Evolutionary conservation across 2,797 vertebrate species (phyloP).

Genomic region (Pangasius djambal): DNA sequence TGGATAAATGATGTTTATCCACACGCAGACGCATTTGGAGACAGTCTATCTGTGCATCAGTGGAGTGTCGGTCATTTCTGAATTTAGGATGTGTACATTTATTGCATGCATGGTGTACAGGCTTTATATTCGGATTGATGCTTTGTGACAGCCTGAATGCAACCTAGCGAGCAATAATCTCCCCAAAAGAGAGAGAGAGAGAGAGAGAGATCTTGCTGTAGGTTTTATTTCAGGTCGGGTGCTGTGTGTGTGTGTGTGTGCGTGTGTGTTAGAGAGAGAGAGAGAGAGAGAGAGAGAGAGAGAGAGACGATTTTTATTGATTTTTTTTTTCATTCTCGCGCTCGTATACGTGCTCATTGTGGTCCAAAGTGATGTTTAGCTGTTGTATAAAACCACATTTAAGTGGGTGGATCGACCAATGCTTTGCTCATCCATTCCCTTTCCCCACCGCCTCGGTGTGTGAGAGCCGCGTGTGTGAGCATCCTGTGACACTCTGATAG

Average conservation of each 20-base stretch:
- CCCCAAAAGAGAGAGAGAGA: neutral
- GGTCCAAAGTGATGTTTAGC: neutral
- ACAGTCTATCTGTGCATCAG: neutral
- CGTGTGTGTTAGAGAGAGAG: neutral
- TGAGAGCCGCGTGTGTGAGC: conserved; percentile 10
- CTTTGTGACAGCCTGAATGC: neutral
- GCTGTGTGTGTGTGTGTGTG: no score
- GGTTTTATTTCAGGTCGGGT: neutral
- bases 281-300: neutral
- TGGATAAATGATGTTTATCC: neutral
- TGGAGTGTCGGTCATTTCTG: neutral
- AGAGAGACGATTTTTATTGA: neutral
- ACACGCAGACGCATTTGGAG: neutral
- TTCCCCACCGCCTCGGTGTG: neutral
- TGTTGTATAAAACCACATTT: conserved; percentile 24
- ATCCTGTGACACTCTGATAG: neutral
- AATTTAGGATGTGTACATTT: neutral
- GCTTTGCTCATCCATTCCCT: conserved; percentile 14
- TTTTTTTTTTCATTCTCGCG: neutral
- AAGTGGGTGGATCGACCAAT: conserved; percentile 23
- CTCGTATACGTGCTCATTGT: neutral
- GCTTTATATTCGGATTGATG: neutral
- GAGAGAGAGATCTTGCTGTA: neutral
- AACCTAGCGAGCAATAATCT: neutral
- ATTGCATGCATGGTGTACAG: neutral